Conservation (phyloP, 2,797 vertebrate species). For the Gallinago solitaria region DNA sequence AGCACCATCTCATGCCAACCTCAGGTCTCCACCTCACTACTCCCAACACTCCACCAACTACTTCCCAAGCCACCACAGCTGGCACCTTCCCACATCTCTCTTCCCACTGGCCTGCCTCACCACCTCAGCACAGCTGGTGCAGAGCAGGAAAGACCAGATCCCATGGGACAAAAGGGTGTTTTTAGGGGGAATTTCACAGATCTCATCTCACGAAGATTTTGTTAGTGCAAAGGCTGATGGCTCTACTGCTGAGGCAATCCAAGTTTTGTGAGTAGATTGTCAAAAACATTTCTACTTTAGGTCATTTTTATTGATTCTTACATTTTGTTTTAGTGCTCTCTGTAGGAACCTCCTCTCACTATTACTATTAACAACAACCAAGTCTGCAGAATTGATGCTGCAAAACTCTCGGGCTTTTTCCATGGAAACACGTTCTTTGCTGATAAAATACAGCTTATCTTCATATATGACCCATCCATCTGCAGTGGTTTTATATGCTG, state of each 20-base stretch:
- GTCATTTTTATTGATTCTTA: neutral
- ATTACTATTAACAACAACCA: conserved; percentile 84
- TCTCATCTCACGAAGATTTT: neutral
- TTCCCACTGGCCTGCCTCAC: neutral
- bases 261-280: neutral
- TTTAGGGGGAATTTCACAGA: neutral
- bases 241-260: neutral
- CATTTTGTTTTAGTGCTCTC: conserved; percentile 78
- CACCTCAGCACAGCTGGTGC: rapidly evolving
- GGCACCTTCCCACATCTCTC: rapidly evolving
- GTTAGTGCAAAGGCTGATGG: neutral
- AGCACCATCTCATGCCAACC: rapidly evolving
- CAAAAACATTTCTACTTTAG: neutral
- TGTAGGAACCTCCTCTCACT: conserved; percentile 89
- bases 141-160: neutral
- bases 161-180: rapidly evolving
- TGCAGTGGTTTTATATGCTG: conserved; percentile 81
- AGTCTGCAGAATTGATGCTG: conserved; percentile 84
- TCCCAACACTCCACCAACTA: too few species aligned
- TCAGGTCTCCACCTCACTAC: neutral
- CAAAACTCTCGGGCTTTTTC: conserved; percentile 85
- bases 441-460: conserved; percentile 88
- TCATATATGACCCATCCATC: conserved; percentile 90
- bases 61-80: neutral
- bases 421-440: conserved; percentile 79